Conservation (phyloP, 2,888 invertebrate genomes). For the Zele albiditarsus region DNA sequence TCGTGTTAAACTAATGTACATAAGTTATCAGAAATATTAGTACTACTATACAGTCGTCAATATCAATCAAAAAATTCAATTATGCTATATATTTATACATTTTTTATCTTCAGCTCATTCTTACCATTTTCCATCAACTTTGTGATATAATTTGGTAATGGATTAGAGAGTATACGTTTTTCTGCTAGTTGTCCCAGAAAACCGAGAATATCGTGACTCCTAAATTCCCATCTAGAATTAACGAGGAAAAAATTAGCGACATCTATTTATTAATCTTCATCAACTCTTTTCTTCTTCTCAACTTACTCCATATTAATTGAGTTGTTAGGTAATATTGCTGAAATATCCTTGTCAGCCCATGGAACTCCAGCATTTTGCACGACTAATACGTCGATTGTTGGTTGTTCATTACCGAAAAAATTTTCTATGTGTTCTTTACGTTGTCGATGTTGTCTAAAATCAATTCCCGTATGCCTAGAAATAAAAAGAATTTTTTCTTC, state of each 20-base stretch:
- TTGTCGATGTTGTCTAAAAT: slow-evolving; percentile 61
- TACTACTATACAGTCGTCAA: background rate
- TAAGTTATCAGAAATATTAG: background rate
- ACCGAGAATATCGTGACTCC: slow-evolving; percentile 57
- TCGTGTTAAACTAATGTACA: background rate
- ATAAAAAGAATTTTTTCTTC: background rate
- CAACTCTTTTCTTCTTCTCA: background rate
- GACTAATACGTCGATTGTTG: slow-evolving; percentile 58
- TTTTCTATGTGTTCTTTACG: slow-evolving; percentile 57
- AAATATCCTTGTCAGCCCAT: slow-evolving; percentile 50
- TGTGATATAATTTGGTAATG: slow-evolving; percentile 62
- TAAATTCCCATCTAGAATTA: slow-evolving; percentile 61
- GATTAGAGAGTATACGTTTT: slow-evolving; percentile 54
- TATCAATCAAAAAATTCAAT: background rate
- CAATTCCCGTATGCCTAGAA: slow-evolving; percentile 60
- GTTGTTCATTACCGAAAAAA: slow-evolving; percentile 60
- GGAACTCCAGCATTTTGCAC: slow-evolving; percentile 50
- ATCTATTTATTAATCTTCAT: background rate
- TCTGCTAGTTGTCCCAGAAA: slow-evolving; percentile 58
- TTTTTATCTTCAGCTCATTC: slow-evolving; percentile 57
- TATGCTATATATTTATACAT: background rate
- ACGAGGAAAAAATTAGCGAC: background rate
- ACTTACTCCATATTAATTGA: slow-evolving; percentile 55
- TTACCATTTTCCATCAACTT: slow-evolving; percentile 59
- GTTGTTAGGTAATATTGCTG: slow-evolving; percentile 48